A percentile compares a stretch with the other conserved stretches of the same genome.
Conservation (phyloP, 2,888 invertebrate genomes). For the Amiota minor region DNA sequence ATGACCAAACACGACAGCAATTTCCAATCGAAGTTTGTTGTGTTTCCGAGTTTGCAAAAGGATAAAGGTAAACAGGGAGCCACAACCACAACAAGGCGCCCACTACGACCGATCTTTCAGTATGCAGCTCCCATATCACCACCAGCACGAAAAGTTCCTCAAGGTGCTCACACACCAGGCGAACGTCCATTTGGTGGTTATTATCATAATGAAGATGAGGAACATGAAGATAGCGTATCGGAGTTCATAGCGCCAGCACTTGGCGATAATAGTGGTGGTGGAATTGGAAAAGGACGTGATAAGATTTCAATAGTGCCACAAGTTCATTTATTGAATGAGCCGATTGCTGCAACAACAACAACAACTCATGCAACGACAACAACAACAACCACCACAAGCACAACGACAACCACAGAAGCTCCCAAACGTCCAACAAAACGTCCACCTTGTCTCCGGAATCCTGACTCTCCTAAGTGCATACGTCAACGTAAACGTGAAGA, state of each 20-base stretch:
- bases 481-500: slow-evolving; percentile 70
- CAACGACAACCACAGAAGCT: slow-evolving; percentile 48
- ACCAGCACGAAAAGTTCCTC: slow-evolving; percentile 61
- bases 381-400: slow-evolving; percentile 45
- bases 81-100: slow-evolving; percentile 50
- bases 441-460: slow-evolving; percentile 68
- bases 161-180: slow-evolving; percentile 51
- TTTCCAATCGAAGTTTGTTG: slow-evolving; percentile 73
- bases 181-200: slow-evolving; percentile 60
- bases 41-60: slow-evolving; percentile 72
- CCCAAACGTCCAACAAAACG: slow-evolving; percentile 66
- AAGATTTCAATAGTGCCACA: slow-evolving; percentile 70
- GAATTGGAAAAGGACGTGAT: slow-evolving; percentile 49
- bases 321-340: slow-evolving; percentile 69
- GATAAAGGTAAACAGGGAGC: slow-evolving; percentile 55
- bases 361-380: slow-evolving; percentile 42
- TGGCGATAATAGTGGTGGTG: neutral
- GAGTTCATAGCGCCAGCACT: slow-evolving; percentile 54
- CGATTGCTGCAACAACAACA: slow-evolving; percentile 39
- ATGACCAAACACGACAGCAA: slow-evolving; percentile 72
- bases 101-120: slow-evolving; percentile 61
- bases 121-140: slow-evolving; percentile 68
- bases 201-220: slow-evolving; percentile 64
- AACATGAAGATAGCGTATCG: slow-evolving; percentile 55
- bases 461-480: slow-evolving; percentile 69